Evolutionary conservation across 1,140 invertebrate genomes (phyloP).

Genomic region (Drosophila neocordata): DNA sequence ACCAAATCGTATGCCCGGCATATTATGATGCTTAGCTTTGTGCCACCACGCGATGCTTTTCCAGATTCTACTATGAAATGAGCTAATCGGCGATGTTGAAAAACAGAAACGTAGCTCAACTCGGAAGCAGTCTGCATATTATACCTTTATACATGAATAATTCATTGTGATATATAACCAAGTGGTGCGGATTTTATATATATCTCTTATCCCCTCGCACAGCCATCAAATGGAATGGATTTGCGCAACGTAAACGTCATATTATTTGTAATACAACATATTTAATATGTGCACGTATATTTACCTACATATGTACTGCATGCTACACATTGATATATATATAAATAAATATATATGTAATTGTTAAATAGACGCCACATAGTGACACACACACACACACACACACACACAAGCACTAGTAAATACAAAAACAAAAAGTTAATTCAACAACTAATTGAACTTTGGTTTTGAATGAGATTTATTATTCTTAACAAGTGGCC

Average conservation of each 20-base stretch:
- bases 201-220: neutral
- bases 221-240: slow-evolving; percentile 5
- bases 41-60: slow-evolving; percentile 88
- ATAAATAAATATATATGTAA: neutral
- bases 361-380: neutral
- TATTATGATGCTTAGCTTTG: slow-evolving; percentile 91
- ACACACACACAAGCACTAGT: neutral
- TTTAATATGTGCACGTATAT: slow-evolving; percentile 7
- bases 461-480: slow-evolving; percentile 4
- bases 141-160: slow-evolving; percentile 8
- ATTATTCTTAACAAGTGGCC: neutral
- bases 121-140: neutral
- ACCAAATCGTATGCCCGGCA: slow-evolving; percentile 90
- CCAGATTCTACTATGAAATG: slow-evolving; percentile 86
- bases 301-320: neutral
- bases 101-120: neutral
- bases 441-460: slow-evolving; percentile 11
- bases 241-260: slow-evolving; percentile 2
- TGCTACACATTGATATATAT: neutral
- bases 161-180: slow-evolving; percentile 8
- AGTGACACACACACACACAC: neutral
- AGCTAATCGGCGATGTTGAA: neutral
- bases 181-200: neutral
- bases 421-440: neutral
- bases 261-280: neutral